Percentiles rank a stretch among this genome's conserved stretches.
Conservation (phyloP, 64 coral and sea anemone species). For the Platygyra sinensis region DNA sequence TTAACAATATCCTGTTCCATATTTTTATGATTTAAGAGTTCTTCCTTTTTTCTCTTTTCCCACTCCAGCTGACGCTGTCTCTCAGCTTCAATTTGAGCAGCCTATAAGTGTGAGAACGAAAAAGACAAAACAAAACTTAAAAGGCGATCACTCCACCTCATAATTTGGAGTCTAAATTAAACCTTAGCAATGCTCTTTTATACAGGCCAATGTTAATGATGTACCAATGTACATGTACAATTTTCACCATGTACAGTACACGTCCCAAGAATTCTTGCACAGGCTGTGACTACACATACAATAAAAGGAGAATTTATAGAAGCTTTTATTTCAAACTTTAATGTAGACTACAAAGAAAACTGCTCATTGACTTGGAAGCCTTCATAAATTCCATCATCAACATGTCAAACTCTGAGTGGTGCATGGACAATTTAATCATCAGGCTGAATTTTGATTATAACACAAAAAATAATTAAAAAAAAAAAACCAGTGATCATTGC, state of each 20-base stretch:
- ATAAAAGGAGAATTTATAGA: no score
- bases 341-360: no score
- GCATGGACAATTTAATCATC: conserved; percentile 28
- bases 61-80: conserved; percentile 94
- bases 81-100: conserved; percentile 96
- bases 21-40: conserved; percentile 95
- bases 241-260: no score
- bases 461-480: background rate
- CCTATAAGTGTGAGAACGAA: conserved; percentile 14
- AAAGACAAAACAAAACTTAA: background rate
- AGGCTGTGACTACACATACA: no score
- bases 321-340: no score
- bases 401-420: conserved; percentile 27
- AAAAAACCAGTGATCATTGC: no score
- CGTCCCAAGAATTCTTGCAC: no score
- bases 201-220: no score
- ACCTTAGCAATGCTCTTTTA: no score
- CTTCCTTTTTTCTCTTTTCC: conserved; percentile 97
- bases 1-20: conserved; percentile 98
- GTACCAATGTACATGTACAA: no score
- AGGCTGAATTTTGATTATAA: background rate
- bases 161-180: no score
- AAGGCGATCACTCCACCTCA: no score
- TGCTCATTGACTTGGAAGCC: background rate
- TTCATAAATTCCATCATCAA: conserved; percentile 40